Conservation (phyloP, 2,113 vertebrate species). For the Hippocampus zosterae region DNA sequence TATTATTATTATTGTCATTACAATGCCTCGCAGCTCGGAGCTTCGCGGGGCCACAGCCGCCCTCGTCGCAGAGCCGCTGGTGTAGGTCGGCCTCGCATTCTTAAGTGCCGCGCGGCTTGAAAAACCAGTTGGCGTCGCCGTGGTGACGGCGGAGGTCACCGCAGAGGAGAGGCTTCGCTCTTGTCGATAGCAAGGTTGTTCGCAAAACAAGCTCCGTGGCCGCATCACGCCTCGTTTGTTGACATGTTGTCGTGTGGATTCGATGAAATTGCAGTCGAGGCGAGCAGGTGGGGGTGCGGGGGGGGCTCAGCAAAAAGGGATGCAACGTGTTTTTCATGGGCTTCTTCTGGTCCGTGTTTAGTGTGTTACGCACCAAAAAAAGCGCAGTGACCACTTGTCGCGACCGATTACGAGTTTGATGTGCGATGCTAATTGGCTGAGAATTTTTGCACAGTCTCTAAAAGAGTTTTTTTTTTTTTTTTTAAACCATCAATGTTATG, state of each 20-base stretch:
- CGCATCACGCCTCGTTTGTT: background rate
- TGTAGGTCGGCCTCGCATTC: conserved; percentile 51
- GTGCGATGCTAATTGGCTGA: too few species aligned
- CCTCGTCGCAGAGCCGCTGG: conserved; percentile 34
- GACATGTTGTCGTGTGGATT: too few species aligned
- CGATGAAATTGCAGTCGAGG: too few species aligned
- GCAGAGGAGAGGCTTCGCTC: conserved; percentile 57
- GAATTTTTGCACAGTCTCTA: background rate
- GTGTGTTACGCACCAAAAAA: too few species aligned
- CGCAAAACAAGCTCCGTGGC: background rate
- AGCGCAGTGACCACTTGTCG: too few species aligned
- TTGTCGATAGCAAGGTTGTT: conserved; percentile 34
- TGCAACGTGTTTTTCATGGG: too few species aligned
- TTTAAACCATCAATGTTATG: too few species aligned
- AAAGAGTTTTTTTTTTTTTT: background rate
- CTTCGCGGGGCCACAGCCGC: conserved; percentile 31
- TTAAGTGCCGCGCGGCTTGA: conserved; percentile 72
- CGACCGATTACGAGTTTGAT: too few species aligned
- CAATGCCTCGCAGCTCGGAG: conserved; percentile 10
- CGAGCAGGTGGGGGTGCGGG: too few species aligned
- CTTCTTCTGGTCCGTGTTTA: too few species aligned
- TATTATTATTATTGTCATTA: too few species aligned
- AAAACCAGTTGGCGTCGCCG: conserved; percentile 84
- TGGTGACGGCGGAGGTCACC: conserved; percentile 69
- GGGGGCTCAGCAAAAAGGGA: too few species aligned